Evolutionary conservation across 2,113 vertebrate species (phyloP).

Genomic region (Vidua macroura): DNA sequence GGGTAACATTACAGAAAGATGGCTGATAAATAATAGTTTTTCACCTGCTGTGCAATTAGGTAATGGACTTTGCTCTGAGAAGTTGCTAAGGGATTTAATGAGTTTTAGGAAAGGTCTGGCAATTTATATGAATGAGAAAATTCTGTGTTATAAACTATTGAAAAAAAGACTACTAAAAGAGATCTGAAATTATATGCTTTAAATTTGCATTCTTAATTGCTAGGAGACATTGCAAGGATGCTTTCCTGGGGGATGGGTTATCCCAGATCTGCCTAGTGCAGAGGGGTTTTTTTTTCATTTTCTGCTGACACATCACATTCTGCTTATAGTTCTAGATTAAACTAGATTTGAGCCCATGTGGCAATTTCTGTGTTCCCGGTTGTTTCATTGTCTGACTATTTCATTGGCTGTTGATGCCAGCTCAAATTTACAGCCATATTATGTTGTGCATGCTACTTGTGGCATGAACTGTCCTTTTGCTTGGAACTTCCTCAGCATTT

Average conservation of each 20-base stretch:
- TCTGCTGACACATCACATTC: neutral
- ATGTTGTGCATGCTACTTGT: neutral
- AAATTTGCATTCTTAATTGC: neutral
- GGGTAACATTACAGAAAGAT: neutral
- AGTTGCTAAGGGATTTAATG: neutral
- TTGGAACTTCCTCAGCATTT: slow-evolving; percentile 29
- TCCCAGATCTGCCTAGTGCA: neutral
- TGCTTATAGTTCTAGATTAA: slow-evolving; percentile 22
- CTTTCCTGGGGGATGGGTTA: neutral
- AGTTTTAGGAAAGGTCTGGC: neutral
- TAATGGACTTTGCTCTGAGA: neutral
- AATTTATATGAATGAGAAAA: neutral
- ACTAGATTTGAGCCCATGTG: slow-evolving; percentile 22
- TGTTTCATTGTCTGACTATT: slow-evolving; percentile 15
- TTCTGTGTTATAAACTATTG: neutral
- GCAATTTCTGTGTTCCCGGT: slow-evolving; percentile 19
- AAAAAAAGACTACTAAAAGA: neutral
- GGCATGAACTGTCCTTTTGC: neutral
- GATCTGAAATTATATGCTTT: neutral
- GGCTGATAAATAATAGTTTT: slow-evolving; percentile 11
- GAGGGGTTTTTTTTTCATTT: neutral
- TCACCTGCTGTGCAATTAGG: neutral
- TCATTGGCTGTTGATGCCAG: slow-evolving; percentile 3
- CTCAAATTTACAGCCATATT: slow-evolving; percentile 31
- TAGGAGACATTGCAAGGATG: neutral